Percentiles rank a stretch among this genome's conserved stretches.
Conservation (phyloP, 2,888 invertebrate genomes). For the Chloromyia formosa region DNA sequence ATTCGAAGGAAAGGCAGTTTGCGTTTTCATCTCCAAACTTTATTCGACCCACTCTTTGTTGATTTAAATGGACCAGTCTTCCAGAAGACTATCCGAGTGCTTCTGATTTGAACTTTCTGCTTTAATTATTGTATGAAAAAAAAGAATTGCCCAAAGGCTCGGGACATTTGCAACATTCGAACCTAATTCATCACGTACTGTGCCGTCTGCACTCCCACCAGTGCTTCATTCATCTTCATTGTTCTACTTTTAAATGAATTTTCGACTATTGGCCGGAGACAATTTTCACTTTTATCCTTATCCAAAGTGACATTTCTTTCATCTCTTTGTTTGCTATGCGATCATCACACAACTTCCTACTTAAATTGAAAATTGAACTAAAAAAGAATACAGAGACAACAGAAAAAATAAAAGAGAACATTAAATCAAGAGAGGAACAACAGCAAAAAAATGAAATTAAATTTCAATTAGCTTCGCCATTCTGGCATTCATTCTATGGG, state of each 20-base stretch:
- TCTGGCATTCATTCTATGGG: constrained; percentile 19
- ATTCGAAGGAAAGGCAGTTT: too few species aligned
- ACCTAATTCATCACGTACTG: too few species aligned
- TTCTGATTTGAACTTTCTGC: too few species aligned
- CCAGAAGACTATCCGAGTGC: too few species aligned
- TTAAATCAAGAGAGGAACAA: constrained; percentile 43
- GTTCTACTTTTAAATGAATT: not conserved
- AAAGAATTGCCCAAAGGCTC: too few species aligned
- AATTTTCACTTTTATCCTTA: constrained; percentile 8
- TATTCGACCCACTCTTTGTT: too few species aligned
- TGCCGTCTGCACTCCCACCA: too few species aligned
- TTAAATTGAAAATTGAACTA: not conserved
- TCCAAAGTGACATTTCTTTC: constrained; percentile 30
- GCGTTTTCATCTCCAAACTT: too few species aligned
- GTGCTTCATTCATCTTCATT: too few species aligned
- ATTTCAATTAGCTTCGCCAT: constrained; percentile 48
- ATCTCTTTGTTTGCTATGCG: constrained; percentile 35
- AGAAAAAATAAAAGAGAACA: constrained; percentile 30
- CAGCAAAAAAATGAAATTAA: constrained; percentile 47
- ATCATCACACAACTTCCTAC: constrained; percentile 40
- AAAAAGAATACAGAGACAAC: not conserved
- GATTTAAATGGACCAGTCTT: too few species aligned
- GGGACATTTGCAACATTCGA: too few species aligned
- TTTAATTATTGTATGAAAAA: too few species aligned
- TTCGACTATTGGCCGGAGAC: not conserved